Conservation (phyloP, 1,140 invertebrate genomes). For the Pomacea maculata region DNA sequence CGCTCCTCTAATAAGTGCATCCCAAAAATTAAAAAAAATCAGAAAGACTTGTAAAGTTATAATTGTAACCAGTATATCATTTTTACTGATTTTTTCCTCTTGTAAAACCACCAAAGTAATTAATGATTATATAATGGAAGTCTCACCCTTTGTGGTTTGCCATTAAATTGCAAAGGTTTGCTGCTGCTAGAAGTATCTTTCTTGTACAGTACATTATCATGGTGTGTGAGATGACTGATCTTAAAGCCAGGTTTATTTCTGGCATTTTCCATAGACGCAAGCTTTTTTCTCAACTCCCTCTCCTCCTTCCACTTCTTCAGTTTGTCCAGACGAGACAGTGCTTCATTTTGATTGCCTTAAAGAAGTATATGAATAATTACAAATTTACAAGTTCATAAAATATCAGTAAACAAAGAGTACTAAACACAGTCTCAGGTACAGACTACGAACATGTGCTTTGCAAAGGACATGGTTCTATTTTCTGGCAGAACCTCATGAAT, state of each 20-base stretch:
- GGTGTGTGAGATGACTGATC: slow-evolving; percentile 30
- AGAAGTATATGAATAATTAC: background rate
- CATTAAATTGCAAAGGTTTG: background rate
- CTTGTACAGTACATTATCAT: slow-evolving; percentile 18
- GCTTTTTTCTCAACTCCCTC: slow-evolving; percentile 41
- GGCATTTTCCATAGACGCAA: slow-evolving; percentile 35
- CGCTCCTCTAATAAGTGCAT: no score
- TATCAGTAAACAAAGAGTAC: background rate
- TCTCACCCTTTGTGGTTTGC: background rate
- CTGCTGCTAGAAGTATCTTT: background rate
- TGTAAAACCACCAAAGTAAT: no score
- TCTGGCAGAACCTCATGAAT: background rate
- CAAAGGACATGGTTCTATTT: background rate
- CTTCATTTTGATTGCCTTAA: slow-evolving; percentile 1
- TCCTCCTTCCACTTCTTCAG: slow-evolving; percentile 51
- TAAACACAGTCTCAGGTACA: background rate
- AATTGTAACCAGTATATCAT: no score
- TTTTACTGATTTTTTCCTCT: no score
- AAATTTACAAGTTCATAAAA: background rate
- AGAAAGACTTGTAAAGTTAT: no score
- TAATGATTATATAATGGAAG: no score
- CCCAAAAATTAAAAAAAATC: no score
- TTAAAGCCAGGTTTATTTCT: slow-evolving; percentile 37
- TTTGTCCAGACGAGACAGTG: slow-evolving; percentile 16
- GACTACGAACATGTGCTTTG: background rate